These are phyloP conservation scores for Montifringilla adamsi DNA, from an alignment of 2,113 vertebrate species.

Conservation along the genomic window DNA sequence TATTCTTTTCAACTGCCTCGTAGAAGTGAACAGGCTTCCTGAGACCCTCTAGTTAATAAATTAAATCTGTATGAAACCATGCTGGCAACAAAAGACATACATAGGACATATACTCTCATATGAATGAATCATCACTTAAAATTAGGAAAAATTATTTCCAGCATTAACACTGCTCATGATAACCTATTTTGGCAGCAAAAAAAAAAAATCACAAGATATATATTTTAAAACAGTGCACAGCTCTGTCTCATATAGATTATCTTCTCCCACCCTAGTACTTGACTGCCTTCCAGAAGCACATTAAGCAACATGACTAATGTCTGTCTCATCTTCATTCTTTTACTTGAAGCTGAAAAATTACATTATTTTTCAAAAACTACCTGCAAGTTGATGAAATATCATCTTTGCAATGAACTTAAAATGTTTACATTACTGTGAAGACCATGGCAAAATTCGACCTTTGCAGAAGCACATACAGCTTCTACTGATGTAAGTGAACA, in stretches of 20 bases:
- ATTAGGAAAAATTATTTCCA: conserved; percentile 18
- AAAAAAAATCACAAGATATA: not conserved
- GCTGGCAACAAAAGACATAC: not conserved
- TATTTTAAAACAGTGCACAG: not conserved
- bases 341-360: conserved; percentile 2
- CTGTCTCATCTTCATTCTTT: conserved; percentile 15
- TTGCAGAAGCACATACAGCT: not conserved
- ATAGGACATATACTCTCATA: not conserved
- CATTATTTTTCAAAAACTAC: conserved; percentile 37
- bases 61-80: not conserved
- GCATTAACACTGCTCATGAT: not conserved
- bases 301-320: conserved; percentile 44
- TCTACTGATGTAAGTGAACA: not conserved
- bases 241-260: not conserved
- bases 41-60: not conserved
- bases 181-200: conserved; percentile 5
- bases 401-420: conserved; percentile 3
- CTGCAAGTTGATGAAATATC: not conserved
- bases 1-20: not conserved
- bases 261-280: not conserved
- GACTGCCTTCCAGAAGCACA: conserved; percentile 5
- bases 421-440: not conserved
- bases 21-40: not conserved
- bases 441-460: not conserved
- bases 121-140: conserved; percentile 30